phyloP scores from a whole-genome alignment of 2,113 vertebrate genomes.

The Atractosteus spatula region DNA sequence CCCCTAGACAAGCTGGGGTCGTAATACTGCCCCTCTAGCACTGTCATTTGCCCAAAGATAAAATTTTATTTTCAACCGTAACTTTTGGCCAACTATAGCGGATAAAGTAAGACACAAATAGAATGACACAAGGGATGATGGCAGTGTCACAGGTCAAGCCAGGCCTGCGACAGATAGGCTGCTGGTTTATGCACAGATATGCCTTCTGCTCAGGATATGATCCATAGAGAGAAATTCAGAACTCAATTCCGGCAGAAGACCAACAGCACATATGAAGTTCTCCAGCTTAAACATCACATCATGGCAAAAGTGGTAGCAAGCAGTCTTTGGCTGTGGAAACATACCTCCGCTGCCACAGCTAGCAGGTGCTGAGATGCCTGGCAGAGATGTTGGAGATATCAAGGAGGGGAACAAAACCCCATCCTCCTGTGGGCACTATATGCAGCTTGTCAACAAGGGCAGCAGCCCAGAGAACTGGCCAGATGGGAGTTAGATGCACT shows the following conservation, averaged over 20 bases:
- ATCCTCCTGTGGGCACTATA: background rate
- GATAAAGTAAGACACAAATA: no score
- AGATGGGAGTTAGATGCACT: constrained; percentile 4
- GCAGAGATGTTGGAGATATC: constrained; percentile 9
- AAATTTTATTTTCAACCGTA: no score
- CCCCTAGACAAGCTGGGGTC: no score
- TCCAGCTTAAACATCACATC: background rate
- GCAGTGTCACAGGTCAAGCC: no score
- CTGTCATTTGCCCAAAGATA: no score
- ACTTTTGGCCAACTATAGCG: no score
- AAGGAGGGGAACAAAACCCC: constrained; percentile 12
- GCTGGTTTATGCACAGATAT: no score
- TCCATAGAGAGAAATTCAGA: background rate
- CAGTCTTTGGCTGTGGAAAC: background rate
- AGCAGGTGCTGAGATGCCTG: constrained; percentile 24
- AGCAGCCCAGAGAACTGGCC: constrained; percentile 2
- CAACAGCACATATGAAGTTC: background rate
- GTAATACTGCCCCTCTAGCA: no score
- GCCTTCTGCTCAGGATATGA: no score
- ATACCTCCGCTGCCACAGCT: background rate
- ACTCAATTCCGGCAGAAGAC: background rate
- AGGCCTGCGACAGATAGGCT: no score
- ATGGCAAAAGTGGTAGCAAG: background rate
- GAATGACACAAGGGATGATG: no score
- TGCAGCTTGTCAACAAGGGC: background rate